Evolutionary conservation across 30 jellyfish, hydroid and myxozoan genomes (phyloP).

Genomic region (Mastigias papua): DNA sequence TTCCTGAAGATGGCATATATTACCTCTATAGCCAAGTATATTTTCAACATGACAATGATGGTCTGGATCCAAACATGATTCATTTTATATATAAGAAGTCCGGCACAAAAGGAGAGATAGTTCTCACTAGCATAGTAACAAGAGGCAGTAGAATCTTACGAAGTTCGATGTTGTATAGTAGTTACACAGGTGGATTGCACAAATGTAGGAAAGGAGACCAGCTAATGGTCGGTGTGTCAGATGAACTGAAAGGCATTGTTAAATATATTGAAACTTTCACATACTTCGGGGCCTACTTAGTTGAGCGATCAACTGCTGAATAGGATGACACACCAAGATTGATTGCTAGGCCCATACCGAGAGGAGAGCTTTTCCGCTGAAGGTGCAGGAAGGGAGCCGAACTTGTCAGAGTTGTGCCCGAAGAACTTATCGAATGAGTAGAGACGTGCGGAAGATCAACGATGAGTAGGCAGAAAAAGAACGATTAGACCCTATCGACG

Average conservation of each 20-base stretch:
- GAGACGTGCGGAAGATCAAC: no score
- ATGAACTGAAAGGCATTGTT: conserved; percentile 47
- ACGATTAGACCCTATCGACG: no score
- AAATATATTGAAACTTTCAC: conserved; percentile 41
- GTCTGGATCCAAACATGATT: conserved; percentile 47
- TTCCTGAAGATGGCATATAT: conserved; percentile 64
- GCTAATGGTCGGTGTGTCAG: conserved; percentile 73
- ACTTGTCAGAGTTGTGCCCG: no score
- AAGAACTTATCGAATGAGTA: no score
- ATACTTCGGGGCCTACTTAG: conserved; percentile 72
- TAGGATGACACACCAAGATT: neutral
- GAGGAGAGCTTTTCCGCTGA: neutral
- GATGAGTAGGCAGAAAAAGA: no score
- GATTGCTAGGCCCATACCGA: neutral
- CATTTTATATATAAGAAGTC: conserved; percentile 68
- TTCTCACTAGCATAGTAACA: conserved; percentile 60
- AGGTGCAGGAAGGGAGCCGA: no score
- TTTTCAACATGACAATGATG: conserved; percentile 26
- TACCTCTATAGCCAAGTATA: conserved; percentile 71
- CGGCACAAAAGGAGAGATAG: conserved; percentile 35
- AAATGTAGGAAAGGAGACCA: conserved; percentile 50
- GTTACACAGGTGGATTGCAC: conserved; percentile 60
- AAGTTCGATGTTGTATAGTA: conserved; percentile 31
- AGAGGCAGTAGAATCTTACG: conserved; percentile 16
- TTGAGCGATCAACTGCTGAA: conserved; percentile 30